These are phyloP conservation scores for Tor tambroides DNA, from an alignment of 2,113 vertebrate genomes.

Conservation along the genomic window DNA sequence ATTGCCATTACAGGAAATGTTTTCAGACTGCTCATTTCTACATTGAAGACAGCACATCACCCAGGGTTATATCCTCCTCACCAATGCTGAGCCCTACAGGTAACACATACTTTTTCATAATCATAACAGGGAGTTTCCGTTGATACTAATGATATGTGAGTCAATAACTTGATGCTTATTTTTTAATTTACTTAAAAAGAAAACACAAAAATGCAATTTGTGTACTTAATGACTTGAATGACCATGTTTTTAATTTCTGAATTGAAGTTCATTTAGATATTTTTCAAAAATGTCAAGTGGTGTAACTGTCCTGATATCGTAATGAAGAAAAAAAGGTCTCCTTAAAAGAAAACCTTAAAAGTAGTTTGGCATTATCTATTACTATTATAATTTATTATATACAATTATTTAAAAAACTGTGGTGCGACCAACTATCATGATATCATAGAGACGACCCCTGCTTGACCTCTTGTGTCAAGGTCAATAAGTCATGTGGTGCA, in stretches of 20 bases:
- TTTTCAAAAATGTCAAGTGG: background rate
- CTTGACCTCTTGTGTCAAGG: background rate
- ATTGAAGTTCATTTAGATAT: background rate
- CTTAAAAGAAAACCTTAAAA: background rate
- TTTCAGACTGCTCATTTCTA: conserved; percentile 99
- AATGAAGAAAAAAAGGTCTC: background rate
- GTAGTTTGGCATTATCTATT: background rate
- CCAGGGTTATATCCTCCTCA: conserved; percentile 84
- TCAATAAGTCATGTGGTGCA: background rate
- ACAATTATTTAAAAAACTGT: background rate
- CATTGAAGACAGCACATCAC: conserved; percentile 89
- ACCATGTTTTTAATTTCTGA: background rate
- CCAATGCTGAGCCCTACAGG: conserved; percentile 82
- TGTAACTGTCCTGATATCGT: background rate
- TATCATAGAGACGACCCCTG: background rate
- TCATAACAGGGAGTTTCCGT: background rate
- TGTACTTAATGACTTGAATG: background rate
- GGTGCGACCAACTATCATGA: background rate
- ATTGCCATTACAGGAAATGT: conserved; percentile 84
- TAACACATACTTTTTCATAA: conserved; percentile 66
- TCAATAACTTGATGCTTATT: background rate
- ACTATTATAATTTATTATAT: background rate
- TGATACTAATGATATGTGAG: background rate
- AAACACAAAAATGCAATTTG: background rate
- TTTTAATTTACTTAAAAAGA: background rate